Percentiles rank a stretch among this genome's conserved stretches.
These are phyloP conservation scores for Tenthredo amoena DNA, from an alignment of 2,888 invertebrate species.

Conservation along the genomic window DNA sequence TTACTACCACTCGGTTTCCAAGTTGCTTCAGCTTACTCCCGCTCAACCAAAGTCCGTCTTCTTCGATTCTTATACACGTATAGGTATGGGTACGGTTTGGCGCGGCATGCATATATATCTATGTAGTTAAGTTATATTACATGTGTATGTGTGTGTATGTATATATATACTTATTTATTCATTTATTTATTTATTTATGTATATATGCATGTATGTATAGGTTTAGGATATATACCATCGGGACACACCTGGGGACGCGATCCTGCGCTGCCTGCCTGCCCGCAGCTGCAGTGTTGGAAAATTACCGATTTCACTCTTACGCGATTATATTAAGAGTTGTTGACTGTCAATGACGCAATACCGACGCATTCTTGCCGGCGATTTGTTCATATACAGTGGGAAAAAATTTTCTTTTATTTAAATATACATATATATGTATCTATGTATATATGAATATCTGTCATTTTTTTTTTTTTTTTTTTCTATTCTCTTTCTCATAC, in stretches of 20 bases:
- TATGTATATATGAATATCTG: background rate
- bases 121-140: background rate
- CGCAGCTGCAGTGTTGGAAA: slow-evolving; percentile 59
- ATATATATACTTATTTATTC: background rate
- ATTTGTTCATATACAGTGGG: background rate
- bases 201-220: slow-evolving; percentile 7
- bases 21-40: slow-evolving; percentile 35
- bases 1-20: slow-evolving; percentile 16
- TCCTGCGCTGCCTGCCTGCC: slow-evolving; percentile 54
- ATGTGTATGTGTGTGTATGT: background rate
- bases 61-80: slow-evolving; percentile 10
- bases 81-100: slow-evolving; percentile 27
- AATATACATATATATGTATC: background rate
- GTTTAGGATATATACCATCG: slow-evolving; percentile 25
- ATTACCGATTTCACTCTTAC: slow-evolving; percentile 59
- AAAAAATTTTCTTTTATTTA: slow-evolving; percentile 19
- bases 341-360: slow-evolving; percentile 64
- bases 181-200: background rate
- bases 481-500: background rate
- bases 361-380: slow-evolving; percentile 54
- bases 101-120: background rate
- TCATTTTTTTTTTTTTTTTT: background rate
- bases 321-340: slow-evolving; percentile 57
- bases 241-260: slow-evolving; percentile 51
- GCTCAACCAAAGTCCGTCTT: slow-evolving; percentile 8